phyloP scores from a whole-genome alignment of 2,113 vertebrate species.

The Corythaixoides concolor region DNA sequence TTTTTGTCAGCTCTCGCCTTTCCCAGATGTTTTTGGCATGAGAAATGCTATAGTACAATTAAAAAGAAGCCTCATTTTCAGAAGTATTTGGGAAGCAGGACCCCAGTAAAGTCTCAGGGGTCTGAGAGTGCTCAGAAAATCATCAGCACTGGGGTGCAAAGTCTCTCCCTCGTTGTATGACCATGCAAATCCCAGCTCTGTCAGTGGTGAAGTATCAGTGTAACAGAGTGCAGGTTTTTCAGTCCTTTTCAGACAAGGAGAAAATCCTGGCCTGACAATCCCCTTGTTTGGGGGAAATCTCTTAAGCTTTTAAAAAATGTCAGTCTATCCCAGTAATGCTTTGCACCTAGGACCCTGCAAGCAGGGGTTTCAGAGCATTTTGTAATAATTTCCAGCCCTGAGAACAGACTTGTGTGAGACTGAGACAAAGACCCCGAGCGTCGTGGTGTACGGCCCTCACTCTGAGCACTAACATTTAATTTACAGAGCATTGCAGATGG shows the following conservation, averaged over 20 bases:
- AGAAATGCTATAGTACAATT: not conserved
- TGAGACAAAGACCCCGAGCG: not conserved
- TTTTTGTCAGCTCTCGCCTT: not conserved
- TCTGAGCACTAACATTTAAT: not conserved
- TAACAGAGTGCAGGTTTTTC: not conserved
- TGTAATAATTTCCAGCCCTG: not conserved
- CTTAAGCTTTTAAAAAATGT: not conserved
- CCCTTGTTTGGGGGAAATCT: not conserved
- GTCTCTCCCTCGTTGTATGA: not conserved
- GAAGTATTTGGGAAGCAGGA: not conserved
- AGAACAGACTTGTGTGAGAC: not conserved
- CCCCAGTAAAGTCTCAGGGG: not conserved
- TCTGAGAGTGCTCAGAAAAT: not conserved
- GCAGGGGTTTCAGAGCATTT: not conserved
- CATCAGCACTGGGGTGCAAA: not conserved
- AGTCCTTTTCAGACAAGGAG: not conserved
- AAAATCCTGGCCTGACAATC: not conserved
- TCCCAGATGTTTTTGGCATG: slow-evolving; percentile 30
- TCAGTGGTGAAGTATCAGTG: not conserved
- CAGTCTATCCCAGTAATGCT: not conserved
- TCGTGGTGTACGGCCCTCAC: not conserved
- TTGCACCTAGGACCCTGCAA: not conserved
- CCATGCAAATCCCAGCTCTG: not conserved
- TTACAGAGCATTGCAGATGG: not conserved
- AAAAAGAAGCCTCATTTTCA: slow-evolving; percentile 31